Evolutionary conservation across 1,140 invertebrate species (phyloP).

Genomic region (Amyelois transitella): DNA sequence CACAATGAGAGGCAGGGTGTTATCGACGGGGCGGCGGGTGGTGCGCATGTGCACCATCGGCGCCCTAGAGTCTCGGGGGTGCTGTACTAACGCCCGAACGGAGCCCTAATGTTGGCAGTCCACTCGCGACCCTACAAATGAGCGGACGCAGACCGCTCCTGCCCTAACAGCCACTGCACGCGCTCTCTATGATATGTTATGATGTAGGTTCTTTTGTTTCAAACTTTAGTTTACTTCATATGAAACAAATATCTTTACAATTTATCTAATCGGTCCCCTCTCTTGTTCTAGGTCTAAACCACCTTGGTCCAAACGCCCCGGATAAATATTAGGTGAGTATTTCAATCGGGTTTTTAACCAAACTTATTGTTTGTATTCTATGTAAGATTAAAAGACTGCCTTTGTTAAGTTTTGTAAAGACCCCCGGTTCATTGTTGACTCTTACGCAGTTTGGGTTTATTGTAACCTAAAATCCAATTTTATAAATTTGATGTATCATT

Average conservation of each 20-base stretch:
- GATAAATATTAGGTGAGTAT: slow-evolving; percentile 41
- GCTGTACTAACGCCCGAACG: slow-evolving; percentile 58
- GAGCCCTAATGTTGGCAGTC: slow-evolving; percentile 51
- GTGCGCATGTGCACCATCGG: slow-evolving; percentile 61
- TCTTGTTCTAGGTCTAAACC: slow-evolving; percentile 51
- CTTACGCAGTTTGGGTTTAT: background rate
- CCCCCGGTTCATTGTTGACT: slow-evolving; percentile 2
- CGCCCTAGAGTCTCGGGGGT: slow-evolving; percentile 62
- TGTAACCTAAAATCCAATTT: background rate
- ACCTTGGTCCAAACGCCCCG: slow-evolving; percentile 23
- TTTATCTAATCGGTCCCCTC: slow-evolving; percentile 25
- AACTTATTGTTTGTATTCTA: slow-evolving; percentile 22
- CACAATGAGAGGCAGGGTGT: slow-evolving; percentile 61
- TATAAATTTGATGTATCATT: background rate
- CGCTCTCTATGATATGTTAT: slow-evolving; percentile 22
- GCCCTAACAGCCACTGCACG: slow-evolving; percentile 28
- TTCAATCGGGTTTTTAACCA: slow-evolving; percentile 1
- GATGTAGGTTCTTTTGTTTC: slow-evolving; percentile 23
- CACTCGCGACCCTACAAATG: slow-evolving; percentile 32
- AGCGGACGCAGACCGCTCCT: slow-evolving; percentile 26
- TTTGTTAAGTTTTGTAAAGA: slow-evolving; percentile 1
- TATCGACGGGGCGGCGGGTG: slow-evolving; percentile 41
- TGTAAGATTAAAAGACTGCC: slow-evolving; percentile 6
- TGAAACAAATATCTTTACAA: slow-evolving; percentile 1
- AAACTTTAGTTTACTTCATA: slow-evolving; percentile 5